Evolutionary conservation across 2,888 invertebrate genomes (phyloP), one percentile per base, ranked within the genome.

Genomic region (Megamerina dolium): DNA sequence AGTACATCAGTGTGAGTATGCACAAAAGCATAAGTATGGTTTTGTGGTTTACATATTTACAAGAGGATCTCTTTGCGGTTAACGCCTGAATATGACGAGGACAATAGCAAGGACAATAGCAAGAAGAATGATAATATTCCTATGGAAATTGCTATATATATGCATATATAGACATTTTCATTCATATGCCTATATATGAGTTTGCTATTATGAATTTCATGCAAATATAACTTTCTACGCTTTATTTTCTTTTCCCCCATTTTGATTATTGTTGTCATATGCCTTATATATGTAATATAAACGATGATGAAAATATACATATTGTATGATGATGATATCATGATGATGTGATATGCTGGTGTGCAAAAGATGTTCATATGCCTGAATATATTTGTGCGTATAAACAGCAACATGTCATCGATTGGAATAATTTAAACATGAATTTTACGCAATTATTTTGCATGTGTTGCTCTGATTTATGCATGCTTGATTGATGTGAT

Each of bases 341-440:
- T n/a, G n/a, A n/a, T n/a, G n/a, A n/a, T n/a, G n/a, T n/a, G n/a
- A n/a, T n/a, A n/a, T n/a, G n/a, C n/a, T n/a, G n/a, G n/a, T n/a
- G n/a, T n/a, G 10, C 23, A 23, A 10, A 23, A 6, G 6, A 6
- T 8, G 23, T 23, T 23, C 8, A 19, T 8, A n/a, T 23, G 23
- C n/a, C 12, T 26, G 17, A 19, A 30, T 13, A 5, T 13, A 18
- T 34, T 33, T 39, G 21, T 46, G 52, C 46, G n/a, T n/a, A n/a
- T n/a, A n/a, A n/a, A n/a, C n/a, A n/a, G n/a, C n/a, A n/a, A n/a
- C n/a, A n/a, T n/a, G n/a, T n/a, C n/a, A n/a, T n/a, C n/a, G n/a
- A n/a, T n/a, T n/a, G n/a, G n/a, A n/a, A n/a, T 53, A 53, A 53
- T 53, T 53, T 53, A 53, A 53, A 53, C 53, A 53, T 53, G 53